Conservation (phyloP, 2,113 vertebrate genomes). For the Stictonetta naevosa region DNA sequence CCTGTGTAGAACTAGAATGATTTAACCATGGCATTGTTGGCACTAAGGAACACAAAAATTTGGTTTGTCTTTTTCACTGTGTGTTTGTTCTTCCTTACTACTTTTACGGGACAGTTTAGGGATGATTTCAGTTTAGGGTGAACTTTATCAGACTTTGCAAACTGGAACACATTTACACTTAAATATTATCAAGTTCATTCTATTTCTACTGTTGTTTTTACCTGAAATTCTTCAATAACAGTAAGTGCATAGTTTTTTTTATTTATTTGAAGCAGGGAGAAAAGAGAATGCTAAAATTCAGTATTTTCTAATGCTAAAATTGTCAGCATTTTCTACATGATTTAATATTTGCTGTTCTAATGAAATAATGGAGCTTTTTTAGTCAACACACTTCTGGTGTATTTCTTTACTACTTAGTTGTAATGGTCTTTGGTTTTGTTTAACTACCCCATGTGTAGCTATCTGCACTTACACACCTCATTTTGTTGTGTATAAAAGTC, state of each 20-base stretch:
- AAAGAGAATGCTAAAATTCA: not conserved
- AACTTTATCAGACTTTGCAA: not conserved
- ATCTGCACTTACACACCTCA: not conserved
- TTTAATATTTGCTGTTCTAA: not conserved
- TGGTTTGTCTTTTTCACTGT: not conserved
- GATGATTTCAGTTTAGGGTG: not conserved
- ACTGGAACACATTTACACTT: not conserved
- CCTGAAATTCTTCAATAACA: not conserved
- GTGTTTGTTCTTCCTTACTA: not conserved
- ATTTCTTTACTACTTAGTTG: not conserved
- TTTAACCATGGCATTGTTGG: not conserved
- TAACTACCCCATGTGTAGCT: not conserved
- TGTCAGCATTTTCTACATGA: not conserved
- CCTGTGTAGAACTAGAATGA: accelerated
- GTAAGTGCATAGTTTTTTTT: not conserved
- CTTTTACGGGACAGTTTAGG: not conserved
- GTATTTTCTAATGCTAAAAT: not conserved
- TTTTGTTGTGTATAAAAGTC: not conserved
- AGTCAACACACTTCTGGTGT: not conserved
- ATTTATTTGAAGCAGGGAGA: not conserved
- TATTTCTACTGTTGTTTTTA: not conserved
- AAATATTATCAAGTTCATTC: not conserved
- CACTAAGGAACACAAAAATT: not conserved
- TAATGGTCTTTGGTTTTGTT: not conserved
- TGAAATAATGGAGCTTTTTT: not conserved